Percentiles rank a stretch among this genome's conserved stretches.
Evolutionary conservation across 2,113 vertebrate species (phyloP).

Genomic region (Pseudopodoces humilis): DNA sequence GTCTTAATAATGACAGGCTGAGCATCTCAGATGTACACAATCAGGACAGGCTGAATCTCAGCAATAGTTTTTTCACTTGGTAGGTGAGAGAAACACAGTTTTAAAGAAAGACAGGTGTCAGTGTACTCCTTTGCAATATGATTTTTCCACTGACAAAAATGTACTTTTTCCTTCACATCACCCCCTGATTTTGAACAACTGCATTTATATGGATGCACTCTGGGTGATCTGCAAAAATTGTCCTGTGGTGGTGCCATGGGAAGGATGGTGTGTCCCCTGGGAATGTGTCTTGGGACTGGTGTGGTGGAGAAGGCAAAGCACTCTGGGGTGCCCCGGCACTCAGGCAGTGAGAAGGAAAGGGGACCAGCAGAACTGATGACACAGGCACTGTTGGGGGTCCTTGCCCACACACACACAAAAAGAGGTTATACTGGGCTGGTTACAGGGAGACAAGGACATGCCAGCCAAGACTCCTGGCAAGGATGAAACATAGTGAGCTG

Average conservation of each 20-base stretch:
- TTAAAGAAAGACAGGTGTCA: background rate
- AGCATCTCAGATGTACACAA: accelerated
- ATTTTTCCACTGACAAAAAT: background rate
- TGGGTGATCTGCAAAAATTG: background rate
- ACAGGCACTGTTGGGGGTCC: background rate
- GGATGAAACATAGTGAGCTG: constrained; percentile 8
- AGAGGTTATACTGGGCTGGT: background rate
- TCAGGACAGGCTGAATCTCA: background rate
- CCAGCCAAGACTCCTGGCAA: constrained; percentile 22
- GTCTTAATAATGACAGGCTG: background rate
- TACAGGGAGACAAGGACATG: background rate
- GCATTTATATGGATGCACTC: background rate
- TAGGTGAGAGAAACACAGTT: background rate
- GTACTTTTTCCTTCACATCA: background rate
- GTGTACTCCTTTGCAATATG: accelerated
- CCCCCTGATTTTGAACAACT: background rate
- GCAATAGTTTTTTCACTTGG: background rate
- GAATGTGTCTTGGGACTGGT: background rate
- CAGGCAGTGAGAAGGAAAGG: background rate
- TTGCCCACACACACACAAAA: background rate
- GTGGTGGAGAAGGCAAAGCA: background rate
- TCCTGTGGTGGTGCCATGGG: accelerated
- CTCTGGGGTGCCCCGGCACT: background rate
- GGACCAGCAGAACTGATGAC: background rate
- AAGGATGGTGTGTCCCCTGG: background rate